Conservation (phyloP, 2,797 vertebrate species). For the Microtus obscurus region DNA sequence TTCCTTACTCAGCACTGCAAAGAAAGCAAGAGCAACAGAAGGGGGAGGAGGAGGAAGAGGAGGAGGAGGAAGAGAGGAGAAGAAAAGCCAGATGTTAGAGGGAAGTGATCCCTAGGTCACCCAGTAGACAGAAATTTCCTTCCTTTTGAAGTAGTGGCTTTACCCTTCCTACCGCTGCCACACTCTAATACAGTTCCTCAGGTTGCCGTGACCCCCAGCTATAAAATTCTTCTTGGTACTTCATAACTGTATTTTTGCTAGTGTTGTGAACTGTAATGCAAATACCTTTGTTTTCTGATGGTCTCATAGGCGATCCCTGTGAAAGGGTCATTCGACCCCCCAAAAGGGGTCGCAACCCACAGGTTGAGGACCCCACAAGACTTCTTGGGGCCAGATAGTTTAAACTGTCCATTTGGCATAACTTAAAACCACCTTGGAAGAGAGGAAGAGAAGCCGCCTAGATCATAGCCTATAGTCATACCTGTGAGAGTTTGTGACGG, state of each 20-base stretch:
- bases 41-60: not conserved
- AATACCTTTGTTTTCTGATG: not conserved
- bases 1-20: not conserved
- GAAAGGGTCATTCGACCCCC: not conserved
- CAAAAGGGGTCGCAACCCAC: not conserved
- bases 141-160: not conserved
- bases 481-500: no score
- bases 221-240: not conserved
- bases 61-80: accelerated
- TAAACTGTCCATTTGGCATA: not conserved
- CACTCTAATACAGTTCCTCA: not conserved
- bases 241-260: not conserved
- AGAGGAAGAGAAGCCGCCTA: not conserved
- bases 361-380: not conserved
- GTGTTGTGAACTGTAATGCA: not conserved
- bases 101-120: not conserved
- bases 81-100: not conserved
- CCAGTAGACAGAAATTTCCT: not conserved
- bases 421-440: not conserved
- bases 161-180: not conserved
- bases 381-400: not conserved
- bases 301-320: not conserved
- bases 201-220: not conserved
- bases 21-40: no score
- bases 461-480: not conserved